These are phyloP conservation scores for Hippoglossus hippoglossus DNA, from an alignment of 2,797 vertebrate genomes.

Conservation along the genomic window DNA sequence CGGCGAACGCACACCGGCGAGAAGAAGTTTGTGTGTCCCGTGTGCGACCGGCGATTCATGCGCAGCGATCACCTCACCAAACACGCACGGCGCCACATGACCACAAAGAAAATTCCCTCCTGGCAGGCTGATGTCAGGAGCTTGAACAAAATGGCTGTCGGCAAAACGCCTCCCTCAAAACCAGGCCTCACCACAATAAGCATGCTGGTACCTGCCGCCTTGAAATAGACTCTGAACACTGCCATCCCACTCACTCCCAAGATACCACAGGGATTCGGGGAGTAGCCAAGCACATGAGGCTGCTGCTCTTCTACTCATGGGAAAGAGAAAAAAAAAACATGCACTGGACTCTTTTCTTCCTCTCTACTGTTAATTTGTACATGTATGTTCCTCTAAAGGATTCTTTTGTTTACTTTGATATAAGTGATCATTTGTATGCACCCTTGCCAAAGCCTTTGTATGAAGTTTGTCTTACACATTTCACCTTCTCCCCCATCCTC, in stretches of 20 bases:
- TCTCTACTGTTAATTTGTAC: conserved; percentile 79
- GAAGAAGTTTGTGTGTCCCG: conserved; percentile 95
- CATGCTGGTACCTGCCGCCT: conserved; percentile 82
- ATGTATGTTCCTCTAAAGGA: conserved; percentile 66
- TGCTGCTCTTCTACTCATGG: conserved; percentile 78
- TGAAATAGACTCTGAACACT: conserved; percentile 74
- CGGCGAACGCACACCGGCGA: conserved; percentile 96
- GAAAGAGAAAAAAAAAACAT: conserved; percentile 72
- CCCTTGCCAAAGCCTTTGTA: conserved; percentile 88
- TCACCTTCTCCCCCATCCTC: conserved; percentile 51
- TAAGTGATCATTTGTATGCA: conserved; percentile 78
- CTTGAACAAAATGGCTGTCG: conserved; percentile 85
- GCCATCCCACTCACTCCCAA: conserved; percentile 63
- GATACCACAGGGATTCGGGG: conserved; percentile 66
- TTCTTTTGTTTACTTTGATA: conserved; percentile 82
- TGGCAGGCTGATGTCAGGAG: conserved; percentile 94
- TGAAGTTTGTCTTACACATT: conserved; percentile 80
- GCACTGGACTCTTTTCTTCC: conserved; percentile 84
- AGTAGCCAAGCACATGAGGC: conserved; percentile 70
- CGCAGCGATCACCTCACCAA: conserved; percentile 98
- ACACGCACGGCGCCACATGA: conserved; percentile 95
- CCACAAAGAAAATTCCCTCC: conserved; percentile 92
- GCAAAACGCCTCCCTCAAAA: conserved; percentile 77
- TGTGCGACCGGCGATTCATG: conserved; percentile 97
- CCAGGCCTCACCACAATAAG: conserved; percentile 79